A percentile compares a stretch with the other conserved stretches of the same genome.
phyloP scores from a whole-genome alignment of 2,113 vertebrate genomes.

The Miniopterus natalensis region DNA sequence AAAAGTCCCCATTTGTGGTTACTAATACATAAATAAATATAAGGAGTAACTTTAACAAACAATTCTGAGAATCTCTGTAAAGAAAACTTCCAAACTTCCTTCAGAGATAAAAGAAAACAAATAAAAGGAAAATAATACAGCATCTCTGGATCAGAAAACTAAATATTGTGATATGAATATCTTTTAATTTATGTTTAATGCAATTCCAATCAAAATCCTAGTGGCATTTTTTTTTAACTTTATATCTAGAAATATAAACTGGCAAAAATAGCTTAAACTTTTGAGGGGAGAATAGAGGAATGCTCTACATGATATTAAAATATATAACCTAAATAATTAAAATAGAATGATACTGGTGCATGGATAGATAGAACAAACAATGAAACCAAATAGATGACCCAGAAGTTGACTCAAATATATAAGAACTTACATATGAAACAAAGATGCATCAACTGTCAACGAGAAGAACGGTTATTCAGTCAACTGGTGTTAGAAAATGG shows the following conservation, averaged over 20 bases:
- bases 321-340: not conserved
- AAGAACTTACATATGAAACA: not conserved
- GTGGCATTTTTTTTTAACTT: not conserved
- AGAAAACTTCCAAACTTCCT: conserved; percentile 38
- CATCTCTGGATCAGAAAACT: not conserved
- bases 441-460: not conserved
- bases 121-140: not conserved
- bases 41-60: not conserved
- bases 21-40: not conserved
- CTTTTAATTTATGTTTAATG: conserved; percentile 17
- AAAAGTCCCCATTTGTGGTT: not conserved
- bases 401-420: conserved; percentile 17
- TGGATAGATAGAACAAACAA: not conserved
- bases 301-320: not conserved
- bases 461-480: not conserved
- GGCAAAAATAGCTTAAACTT: conserved; percentile 14
- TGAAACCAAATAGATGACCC: not conserved
- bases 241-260: conserved; percentile 21
- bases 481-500: not conserved
- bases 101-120: not conserved
- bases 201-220: not conserved
- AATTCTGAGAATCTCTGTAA: conserved; percentile 11
- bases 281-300: not conserved
- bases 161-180: not conserved
- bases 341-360: not conserved